These are phyloP conservation scores for Latrodectus geometricus DNA, from an alignment of 1,140 invertebrate species.

Conservation along the genomic window DNA sequence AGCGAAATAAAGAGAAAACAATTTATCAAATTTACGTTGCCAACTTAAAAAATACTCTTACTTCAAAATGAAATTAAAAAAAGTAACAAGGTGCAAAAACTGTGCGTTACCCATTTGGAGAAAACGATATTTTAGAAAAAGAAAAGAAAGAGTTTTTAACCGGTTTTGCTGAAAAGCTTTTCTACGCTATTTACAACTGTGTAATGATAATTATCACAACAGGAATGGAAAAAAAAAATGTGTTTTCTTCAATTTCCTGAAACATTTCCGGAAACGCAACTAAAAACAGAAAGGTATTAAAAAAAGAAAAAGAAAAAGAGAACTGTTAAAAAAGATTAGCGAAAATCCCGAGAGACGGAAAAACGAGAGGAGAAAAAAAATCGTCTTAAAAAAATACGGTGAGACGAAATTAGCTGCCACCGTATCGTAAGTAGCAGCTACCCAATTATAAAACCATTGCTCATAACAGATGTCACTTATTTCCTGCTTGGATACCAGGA, in stretches of 20 bases:
- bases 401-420: conserved; percentile 52
- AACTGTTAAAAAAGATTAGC: not conserved
- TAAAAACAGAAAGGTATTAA: not conserved
- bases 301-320: not conserved
- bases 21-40: too few species aligned
- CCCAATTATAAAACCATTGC: conserved; percentile 55
- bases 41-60: too few species aligned
- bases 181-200: not conserved
- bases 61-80: too few species aligned
- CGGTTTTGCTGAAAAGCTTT: not conserved
- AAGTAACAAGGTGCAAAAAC: too few species aligned
- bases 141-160: not conserved
- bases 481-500: conserved; percentile 3
- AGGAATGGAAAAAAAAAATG: not conserved
- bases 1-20: too few species aligned
- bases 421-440: conserved; percentile 13
- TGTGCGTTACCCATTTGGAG: too few species aligned
- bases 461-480: conserved; percentile 43
- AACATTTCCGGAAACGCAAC: conserved; percentile 9
- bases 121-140: not conserved
- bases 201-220: not conserved
- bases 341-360: not conserved
- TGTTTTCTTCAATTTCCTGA: not conserved
- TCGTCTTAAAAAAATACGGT: conserved; percentile 1
- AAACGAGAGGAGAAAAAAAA: conserved; percentile 8